Conservation (phyloP, 2,888 invertebrate species). For the Lamellibrachia columna region DNA sequence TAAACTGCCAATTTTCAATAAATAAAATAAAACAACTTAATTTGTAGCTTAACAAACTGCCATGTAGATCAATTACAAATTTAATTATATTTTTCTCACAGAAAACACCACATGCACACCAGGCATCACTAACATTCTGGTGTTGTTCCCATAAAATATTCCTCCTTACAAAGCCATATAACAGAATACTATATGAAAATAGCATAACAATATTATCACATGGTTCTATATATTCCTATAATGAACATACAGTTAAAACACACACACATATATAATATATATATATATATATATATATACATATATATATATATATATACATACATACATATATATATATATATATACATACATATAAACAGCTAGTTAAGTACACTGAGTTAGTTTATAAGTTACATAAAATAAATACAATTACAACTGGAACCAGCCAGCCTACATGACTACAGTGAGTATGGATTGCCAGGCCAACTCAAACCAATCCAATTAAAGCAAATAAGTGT, state of each 20-base stretch:
- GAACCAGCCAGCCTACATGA: constrained; percentile 4
- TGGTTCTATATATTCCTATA: not conserved
- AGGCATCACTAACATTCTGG: not conserved
- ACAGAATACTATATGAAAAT: not conserved
- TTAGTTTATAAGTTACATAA: not conserved
- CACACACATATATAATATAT: not conserved
- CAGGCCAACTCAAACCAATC: not conserved
- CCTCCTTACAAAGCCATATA: not conserved
- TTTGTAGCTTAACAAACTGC: too few relatives aligned
- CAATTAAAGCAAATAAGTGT: not conserved
- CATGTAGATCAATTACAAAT: too few relatives aligned
- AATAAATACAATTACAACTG: not conserved
- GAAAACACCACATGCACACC: not conserved
- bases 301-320: not conserved
- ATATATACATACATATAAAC: not conserved
- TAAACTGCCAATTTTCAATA: too few relatives aligned
- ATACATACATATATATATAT: not conserved
- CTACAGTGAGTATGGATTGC: not conserved
- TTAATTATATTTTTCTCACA: not conserved
- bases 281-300: not conserved
- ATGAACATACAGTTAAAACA: not conserved
- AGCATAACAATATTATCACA: not conserved
- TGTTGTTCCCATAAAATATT: not conserved
- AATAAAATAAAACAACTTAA: too few relatives aligned
- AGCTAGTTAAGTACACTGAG: not conserved